Base-by-base conservation (phyloP, 1,140 invertebrate genomes). In the Cataglyphis hispanica region DNA sequence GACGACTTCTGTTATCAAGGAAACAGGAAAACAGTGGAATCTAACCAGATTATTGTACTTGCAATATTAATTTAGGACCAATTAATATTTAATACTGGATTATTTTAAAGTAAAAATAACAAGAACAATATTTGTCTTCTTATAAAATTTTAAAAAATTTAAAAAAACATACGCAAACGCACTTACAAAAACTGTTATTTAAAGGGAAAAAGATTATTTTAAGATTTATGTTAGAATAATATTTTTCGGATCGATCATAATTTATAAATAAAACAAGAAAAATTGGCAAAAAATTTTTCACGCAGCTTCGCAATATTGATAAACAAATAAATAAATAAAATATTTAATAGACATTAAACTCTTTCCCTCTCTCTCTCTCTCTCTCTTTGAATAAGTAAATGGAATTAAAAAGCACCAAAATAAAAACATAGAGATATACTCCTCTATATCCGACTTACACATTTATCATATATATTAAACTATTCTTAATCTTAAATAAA, bases 401-500 rank as follows among this genome's bases (percentile, higher is more conserved):
- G 22, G 6, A 37, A 80, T 40, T 56, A 22, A 76, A 27, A 53
- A 8, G 6, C 7, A 50, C 25, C 11, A 25, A 43, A 5, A n/a
- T 8, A 19, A 27, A 56, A 7, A 37, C 2, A 37, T 37, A 27
- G 2, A 37, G 19, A 56, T 31, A 27, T 50, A 50, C 16, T 34
- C n/a, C 22, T 6, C 19, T 60, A 5, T 25, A 43, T 72, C 19
- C 3, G n/a, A 64, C 13, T 31, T 31, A 60, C 37, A 53, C 13
- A 46, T 50, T 50, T 50, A 50, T 50, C n/a, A 74, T 53, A 56
- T 13, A 27, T 8, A n/a, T 46, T 25, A 16, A 13, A 58, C 16
- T 60, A 60, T 60, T 83, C 53, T 72, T n/a, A 13, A 27, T 27
- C 13, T 58, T 72, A 46, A 72, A 40, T 83, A 74, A 67, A 83